Conservation (phyloP, 2,888 invertebrate species). For the Dastarcus helophoroides region DNA sequence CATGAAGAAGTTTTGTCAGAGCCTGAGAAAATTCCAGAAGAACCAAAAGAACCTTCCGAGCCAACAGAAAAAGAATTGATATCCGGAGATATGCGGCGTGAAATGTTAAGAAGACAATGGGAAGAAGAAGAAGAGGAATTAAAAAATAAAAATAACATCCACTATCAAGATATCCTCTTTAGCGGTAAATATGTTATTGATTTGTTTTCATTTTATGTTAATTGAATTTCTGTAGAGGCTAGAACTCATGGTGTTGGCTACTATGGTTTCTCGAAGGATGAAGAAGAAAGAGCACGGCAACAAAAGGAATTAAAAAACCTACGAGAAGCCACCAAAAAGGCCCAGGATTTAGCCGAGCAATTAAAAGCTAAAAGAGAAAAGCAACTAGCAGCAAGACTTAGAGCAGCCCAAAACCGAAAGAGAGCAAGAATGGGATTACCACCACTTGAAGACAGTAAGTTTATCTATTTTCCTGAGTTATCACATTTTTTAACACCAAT, state of each 20-base stretch:
- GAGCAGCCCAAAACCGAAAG: slow-evolving; percentile 63
- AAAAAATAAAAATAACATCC: slow-evolving; percentile 60
- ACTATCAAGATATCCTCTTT: slow-evolving; percentile 86
- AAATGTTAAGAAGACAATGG: slow-evolving; percentile 75
- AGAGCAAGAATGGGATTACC: slow-evolving; percentile 62
- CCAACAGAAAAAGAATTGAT: slow-evolving; percentile 34
- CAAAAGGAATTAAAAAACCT: slow-evolving; percentile 64
- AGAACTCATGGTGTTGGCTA: slow-evolving; percentile 87
- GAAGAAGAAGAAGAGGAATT: slow-evolving; percentile 70
- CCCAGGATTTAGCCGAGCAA: slow-evolving; percentile 54
- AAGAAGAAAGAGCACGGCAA: slow-evolving; percentile 64
- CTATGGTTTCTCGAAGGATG: slow-evolving; percentile 82
- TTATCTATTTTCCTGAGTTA: neutral
- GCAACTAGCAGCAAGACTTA: slow-evolving; percentile 56
- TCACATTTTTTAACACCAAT: neutral
- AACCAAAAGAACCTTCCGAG: slow-evolving; percentile 10
- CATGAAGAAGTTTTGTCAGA: slow-evolving; percentile 14
- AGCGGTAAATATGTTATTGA: slow-evolving; percentile 49
- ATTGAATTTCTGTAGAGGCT: slow-evolving; percentile 51
- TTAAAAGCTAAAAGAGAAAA: slow-evolving; percentile 50
- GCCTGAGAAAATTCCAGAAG: slow-evolving; percentile 11
- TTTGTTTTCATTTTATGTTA: slow-evolving; percentile 1
- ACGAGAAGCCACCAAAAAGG: slow-evolving; percentile 56
- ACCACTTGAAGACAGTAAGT: slow-evolving; percentile 36
- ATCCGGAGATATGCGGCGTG: slow-evolving; percentile 47